Base-by-base conservation (phyloP, 92 coral and sea anemone species). In the Desmophyllum pertusum region DNA sequence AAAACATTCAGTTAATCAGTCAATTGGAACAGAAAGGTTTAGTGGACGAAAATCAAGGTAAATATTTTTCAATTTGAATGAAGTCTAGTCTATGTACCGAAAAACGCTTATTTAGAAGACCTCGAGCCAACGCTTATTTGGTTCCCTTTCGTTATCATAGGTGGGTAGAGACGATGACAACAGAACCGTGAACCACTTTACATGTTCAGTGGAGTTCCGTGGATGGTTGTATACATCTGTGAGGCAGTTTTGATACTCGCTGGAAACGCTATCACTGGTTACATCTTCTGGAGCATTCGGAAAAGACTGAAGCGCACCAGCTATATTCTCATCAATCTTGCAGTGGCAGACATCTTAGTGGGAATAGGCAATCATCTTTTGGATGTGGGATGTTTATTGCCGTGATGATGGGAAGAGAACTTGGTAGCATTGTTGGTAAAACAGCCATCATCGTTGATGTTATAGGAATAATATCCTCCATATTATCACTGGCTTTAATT, bases 211-310 rank as follows among this genome's bases (percentile, higher is more conserved):
- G 83, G 23, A 40, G 73, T 42, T 78, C 42, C 83, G 25, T 78
- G 83, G 83, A 78, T 78, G 72, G 59, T 41, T 2, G 72, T 78
- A 17, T 78, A 61, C 72, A 61, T 62, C 59, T 62, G 83, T 43
- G 83, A 62, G 35, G 61, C 83, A 17, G 59, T 62, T 42, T 62
- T 62, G 25, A 78, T 78, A 15, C 46, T 78, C 39, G 31, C 57
- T 17, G 83, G 83, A 14, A 78, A 63, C 57, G 62, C 40, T 62
- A 29, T 78, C 53, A 78, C 83, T 40, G 11, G 62, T 42, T 78
- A 25, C 57, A 78, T 78, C 70, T 78, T 78, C 39, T 40, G 71
- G 59, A 41, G 35, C 25, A 78, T 78, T 31, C 83, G 83, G 21
- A 78, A 64, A 40, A 53, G 68, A 38, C 11, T 76, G 83, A 78